phyloP scores from a whole-genome alignment of 1,140 invertebrate genomes.

The Zaprionus camerounensis region DNA sequence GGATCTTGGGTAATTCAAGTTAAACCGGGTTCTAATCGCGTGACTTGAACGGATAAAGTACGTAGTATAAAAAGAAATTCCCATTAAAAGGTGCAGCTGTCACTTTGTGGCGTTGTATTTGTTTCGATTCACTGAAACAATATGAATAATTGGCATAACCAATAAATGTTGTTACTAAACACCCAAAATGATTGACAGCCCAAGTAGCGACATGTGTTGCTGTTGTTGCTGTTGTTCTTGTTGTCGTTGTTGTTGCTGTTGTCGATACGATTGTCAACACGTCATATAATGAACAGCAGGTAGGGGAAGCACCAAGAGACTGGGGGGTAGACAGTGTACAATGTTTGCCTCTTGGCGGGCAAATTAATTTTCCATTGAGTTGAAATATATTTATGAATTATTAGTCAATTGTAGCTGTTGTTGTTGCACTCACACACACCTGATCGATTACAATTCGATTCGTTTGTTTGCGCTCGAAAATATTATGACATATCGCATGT shows the following conservation, averaged over 20 bases:
- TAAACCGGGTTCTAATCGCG: slow-evolving; percentile 21
- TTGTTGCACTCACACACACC: slow-evolving; percentile 45
- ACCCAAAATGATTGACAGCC: slow-evolving; percentile 71
- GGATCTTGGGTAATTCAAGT: slow-evolving; percentile 5
- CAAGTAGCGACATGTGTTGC: slow-evolving; percentile 6
- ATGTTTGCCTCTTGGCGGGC: slow-evolving; percentile 44
- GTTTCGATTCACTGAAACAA: slow-evolving; percentile 67
- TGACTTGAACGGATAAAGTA: slow-evolving; percentile 25
- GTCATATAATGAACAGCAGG: slow-evolving; percentile 64
- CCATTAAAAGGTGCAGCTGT: slow-evolving; percentile 66
- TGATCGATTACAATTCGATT: slow-evolving; percentile 69
- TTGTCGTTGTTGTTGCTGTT: slow-evolving; percentile 53
- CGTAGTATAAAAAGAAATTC: slow-evolving; percentile 18
- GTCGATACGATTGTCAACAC: slow-evolving; percentile 78
- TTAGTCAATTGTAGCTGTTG: slow-evolving; percentile 65
- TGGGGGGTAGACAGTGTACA: slow-evolving; percentile 1
- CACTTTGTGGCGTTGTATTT: slow-evolving; percentile 32
- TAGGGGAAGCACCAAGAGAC: slow-evolving; percentile 6
- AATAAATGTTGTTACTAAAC: slow-evolving; percentile 68
- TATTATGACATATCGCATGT: slow-evolving; percentile 82
- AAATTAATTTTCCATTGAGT: slow-evolving; percentile 74
- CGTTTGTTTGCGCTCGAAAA: slow-evolving; percentile 36
- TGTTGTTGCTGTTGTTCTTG: background rate
- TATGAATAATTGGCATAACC: slow-evolving; percentile 77
- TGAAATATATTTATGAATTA: slow-evolving; percentile 83